A percentile compares a stretch with the other conserved stretches of the same genome.
Conservation (phyloP, 2,113 vertebrate genomes). For the Antigone vipio region DNA sequence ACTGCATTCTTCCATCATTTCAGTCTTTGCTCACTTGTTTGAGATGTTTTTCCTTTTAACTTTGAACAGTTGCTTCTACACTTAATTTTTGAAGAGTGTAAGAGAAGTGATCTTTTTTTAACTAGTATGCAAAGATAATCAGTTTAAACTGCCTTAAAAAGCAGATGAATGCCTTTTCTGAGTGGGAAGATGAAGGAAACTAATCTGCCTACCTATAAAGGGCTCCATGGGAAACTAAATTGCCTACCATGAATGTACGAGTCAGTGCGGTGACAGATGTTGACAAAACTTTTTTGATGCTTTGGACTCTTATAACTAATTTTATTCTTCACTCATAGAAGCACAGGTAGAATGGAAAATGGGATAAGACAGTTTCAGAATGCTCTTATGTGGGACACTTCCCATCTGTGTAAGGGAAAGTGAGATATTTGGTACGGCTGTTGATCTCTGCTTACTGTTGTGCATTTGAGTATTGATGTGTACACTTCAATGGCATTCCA, state of each 20-base stretch:
- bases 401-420: accelerated
- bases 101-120: background rate
- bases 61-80: background rate
- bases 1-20: background rate
- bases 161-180: background rate
- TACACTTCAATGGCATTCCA: background rate
- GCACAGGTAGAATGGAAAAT: background rate
- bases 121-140: background rate
- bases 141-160: background rate
- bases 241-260: background rate
- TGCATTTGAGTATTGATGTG: background rate
- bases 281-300: background rate
- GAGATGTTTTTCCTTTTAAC: background rate
- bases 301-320: background rate
- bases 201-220: background rate
- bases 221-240: background rate
- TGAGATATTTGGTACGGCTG: background rate
- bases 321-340: background rate
- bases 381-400: background rate
- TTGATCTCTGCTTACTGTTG: background rate
- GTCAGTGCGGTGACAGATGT: background rate
- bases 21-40: background rate
- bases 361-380: background rate
- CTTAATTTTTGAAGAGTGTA: background rate
- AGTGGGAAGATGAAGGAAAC: background rate